These are phyloP conservation scores for Drosophila suzukii DNA, from an alignment of 1,140 invertebrate species.

Conservation along the genomic window DNA sequence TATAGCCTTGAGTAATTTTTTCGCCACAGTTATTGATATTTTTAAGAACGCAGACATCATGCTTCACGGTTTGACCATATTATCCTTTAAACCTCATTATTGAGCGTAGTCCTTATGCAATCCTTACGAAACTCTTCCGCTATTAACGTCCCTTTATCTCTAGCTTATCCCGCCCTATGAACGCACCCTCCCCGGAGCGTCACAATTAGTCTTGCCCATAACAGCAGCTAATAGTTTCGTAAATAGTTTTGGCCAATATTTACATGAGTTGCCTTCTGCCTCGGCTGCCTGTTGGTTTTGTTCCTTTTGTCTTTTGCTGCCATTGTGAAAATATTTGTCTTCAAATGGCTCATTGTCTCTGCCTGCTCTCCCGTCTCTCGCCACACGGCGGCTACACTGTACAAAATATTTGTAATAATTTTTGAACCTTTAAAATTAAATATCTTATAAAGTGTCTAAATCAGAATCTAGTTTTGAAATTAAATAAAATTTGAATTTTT, in stretches of 20 bases:
- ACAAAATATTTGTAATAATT: background rate
- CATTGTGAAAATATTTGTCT: slow-evolving; percentile 66
- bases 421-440: no score
- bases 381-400: slow-evolving; percentile 1
- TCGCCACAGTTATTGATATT: background rate
- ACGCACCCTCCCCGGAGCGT: slow-evolving; percentile 10
- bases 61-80: background rate
- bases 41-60: background rate
- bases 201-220: slow-evolving; percentile 53
- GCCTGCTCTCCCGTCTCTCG: slow-evolving; percentile 10
- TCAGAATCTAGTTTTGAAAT: no score
- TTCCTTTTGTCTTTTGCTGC: slow-evolving; percentile 42
- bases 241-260: slow-evolving; percentile 63
- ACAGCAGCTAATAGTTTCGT: slow-evolving; percentile 57
- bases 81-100: slow-evolving; percentile 5
- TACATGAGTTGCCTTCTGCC: slow-evolving; percentile 56
- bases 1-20: no score
- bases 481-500: no score
- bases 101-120: slow-evolving; percentile 7
- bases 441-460: no score
- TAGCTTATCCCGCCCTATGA: slow-evolving; percentile 29
- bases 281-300: slow-evolving; percentile 26
- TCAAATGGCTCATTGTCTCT: slow-evolving; percentile 52
- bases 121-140: slow-evolving; percentile 23
- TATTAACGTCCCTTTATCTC: slow-evolving; percentile 15